These are phyloP conservation scores for Paraplagusia blochii DNA, from an alignment of 2,113 vertebrate genomes.

Conservation along the genomic window DNA sequence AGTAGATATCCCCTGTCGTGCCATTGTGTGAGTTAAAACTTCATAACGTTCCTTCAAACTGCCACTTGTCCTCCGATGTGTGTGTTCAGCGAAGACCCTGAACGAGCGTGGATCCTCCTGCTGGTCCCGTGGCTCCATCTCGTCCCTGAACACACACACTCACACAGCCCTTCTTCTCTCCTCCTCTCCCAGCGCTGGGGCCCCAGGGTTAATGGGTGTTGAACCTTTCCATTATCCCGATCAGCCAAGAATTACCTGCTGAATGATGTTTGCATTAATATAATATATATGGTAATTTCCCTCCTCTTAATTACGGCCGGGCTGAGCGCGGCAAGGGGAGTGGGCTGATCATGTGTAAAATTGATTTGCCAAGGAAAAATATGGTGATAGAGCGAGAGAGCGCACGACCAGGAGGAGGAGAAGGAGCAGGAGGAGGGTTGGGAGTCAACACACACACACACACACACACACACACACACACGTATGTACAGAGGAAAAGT, in stretches of 20 bases:
- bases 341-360: conserved; percentile 99
- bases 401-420: conserved; percentile 55
- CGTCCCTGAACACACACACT: conserved; percentile 46
- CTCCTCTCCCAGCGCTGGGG: conserved; percentile 88
- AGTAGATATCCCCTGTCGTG: conserved; percentile 83
- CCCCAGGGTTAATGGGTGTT: conserved; percentile 99
- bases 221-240: conserved; percentile 99
- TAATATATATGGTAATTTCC: conserved; percentile 99
- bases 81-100: conserved; percentile 48
- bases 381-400: conserved; percentile 87
- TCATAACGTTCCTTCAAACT: conserved; percentile 37
- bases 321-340: conserved; percentile 95
- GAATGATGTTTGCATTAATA: conserved; percentile 99
- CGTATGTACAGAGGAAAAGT: conserved; percentile 72
- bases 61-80: not conserved
- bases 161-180: conserved; percentile 82
- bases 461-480: conserved; percentile 29
- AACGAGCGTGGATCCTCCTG: conserved; percentile 54
- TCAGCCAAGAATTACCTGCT: conserved; percentile 99
- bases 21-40: conserved; percentile 59
- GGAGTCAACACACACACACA: conserved; percentile 49
- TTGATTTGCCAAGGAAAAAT: conserved; percentile 99
- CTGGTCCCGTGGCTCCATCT: conserved; percentile 36
- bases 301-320: conserved; percentile 99
- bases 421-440: conserved; percentile 51